Conservation (phyloP, 2,888 invertebrate genomes). For the Leucania comma region DNA sequence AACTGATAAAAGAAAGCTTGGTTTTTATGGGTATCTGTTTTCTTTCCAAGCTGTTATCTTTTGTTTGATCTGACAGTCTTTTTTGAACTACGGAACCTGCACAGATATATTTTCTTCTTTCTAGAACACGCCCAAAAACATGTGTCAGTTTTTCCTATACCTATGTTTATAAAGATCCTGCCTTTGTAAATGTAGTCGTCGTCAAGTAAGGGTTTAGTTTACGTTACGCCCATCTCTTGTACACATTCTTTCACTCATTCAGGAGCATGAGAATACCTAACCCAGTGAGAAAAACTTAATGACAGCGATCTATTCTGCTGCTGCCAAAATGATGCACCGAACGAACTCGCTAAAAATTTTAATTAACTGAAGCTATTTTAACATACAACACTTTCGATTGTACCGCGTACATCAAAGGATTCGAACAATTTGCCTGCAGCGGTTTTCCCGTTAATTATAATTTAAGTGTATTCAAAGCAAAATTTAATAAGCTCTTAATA, state of each 20-base stretch:
- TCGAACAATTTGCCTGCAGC: too few relatives aligned
- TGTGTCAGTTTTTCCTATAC: background rate
- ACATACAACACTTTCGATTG: background rate
- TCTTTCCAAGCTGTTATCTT: background rate
- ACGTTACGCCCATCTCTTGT: too few relatives aligned
- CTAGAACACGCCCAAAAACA: background rate
- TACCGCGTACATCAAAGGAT: too few relatives aligned
- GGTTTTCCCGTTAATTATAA: too few relatives aligned
- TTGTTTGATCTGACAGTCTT: background rate
- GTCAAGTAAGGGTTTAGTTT: background rate
- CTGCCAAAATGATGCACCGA: background rate
- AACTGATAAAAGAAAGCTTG: slow-evolving; percentile 33
- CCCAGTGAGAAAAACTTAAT: background rate
- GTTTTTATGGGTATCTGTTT: background rate
- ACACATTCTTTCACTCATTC: background rate
- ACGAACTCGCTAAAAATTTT: background rate
- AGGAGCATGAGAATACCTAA: background rate
- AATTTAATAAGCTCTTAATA: too few relatives aligned
- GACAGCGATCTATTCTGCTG: background rate
- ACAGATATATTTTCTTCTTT: background rate
- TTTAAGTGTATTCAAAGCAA: too few relatives aligned
- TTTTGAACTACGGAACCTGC: background rate
- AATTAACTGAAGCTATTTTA: background rate
- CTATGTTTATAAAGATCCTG: background rate
- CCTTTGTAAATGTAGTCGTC: background rate